Evolutionary conservation across 2,797 vertebrate species (phyloP).

Genomic region (Phataginus tricuspis): DNA sequence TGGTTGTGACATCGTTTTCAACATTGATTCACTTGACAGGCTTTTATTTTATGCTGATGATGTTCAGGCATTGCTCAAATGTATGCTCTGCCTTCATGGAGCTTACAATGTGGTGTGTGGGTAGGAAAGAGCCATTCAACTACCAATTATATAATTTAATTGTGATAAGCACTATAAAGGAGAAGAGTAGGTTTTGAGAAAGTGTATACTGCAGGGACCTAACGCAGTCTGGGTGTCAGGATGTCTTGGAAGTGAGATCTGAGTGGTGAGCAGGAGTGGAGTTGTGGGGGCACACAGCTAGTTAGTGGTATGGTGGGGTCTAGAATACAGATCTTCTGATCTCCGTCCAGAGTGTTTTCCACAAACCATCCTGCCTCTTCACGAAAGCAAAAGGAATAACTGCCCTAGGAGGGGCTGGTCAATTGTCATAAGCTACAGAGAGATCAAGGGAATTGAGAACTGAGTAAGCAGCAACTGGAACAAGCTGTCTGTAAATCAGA

Average conservation of each 20-base stretch:
- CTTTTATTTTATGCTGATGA: slow-evolving; percentile 31
- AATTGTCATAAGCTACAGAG: neutral
- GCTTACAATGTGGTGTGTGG: neutral
- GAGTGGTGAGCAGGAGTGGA: neutral
- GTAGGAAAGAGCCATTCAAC: slow-evolving; percentile 11
- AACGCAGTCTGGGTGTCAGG: neutral
- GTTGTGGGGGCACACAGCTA: neutral
- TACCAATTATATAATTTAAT: slow-evolving; percentile 18
- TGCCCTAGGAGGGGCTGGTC: neutral
- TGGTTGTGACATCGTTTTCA: neutral
- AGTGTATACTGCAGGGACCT: neutral
- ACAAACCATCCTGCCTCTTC: neutral
- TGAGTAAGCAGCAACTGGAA: neutral
- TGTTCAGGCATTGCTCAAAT: neutral
- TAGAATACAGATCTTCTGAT: neutral
- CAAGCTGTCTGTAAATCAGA: neutral
- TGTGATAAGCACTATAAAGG: slow-evolving; percentile 26
- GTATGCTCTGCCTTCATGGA: neutral
- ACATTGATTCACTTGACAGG: neutral
- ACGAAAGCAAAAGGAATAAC: slow-evolving; percentile 24
- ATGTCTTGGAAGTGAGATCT: neutral
- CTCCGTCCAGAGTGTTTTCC: neutral
- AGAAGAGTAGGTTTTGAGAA: slow-evolving; percentile 49
- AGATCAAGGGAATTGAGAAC: slow-evolving; percentile 12
- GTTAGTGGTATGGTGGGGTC: neutral